phyloP scores from a whole-genome alignment of 2,113 vertebrate genomes.

The Xiphophorus maculatus region DNA sequence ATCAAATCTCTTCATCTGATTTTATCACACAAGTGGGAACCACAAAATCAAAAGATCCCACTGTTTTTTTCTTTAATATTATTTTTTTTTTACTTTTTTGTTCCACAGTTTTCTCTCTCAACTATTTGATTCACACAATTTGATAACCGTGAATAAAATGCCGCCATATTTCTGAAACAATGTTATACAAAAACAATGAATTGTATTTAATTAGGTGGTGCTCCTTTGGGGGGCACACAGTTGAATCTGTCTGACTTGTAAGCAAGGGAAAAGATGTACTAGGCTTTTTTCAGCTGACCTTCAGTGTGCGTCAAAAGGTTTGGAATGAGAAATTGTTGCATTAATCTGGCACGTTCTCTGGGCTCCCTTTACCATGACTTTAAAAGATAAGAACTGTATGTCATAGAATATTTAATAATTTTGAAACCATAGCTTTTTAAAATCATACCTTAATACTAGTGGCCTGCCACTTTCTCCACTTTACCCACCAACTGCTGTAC shows the following conservation, averaged over 20 bases:
- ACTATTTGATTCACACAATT: conserved; percentile 23
- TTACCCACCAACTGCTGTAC: not conserved
- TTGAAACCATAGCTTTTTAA: not conserved
- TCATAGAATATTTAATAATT: not conserved
- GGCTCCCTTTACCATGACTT: not conserved
- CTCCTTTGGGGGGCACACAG: not conserved
- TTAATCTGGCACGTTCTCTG: not conserved
- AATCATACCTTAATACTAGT: not conserved
- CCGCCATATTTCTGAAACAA: not conserved
- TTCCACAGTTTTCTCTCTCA: conserved; percentile 38
- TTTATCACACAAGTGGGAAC: conserved; percentile 39
- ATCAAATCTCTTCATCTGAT: conserved; percentile 42
- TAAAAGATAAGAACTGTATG: not conserved
- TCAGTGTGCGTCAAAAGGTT: not conserved
- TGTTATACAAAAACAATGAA: not conserved
- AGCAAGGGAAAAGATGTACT: not conserved
- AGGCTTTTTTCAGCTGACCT: not conserved
- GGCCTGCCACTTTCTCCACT: too few species aligned
- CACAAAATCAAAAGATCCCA: conserved; percentile 25
- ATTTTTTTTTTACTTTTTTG: conserved; percentile 12
- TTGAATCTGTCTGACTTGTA: not conserved
- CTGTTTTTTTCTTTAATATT: conserved; percentile 6
- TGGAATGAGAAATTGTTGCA: not conserved
- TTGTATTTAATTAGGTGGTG: not conserved
- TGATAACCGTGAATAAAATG: not conserved